These are phyloP conservation scores for Pterostichus madidus DNA, from an alignment of 2,888 invertebrate genomes.

Conservation along the genomic window DNA sequence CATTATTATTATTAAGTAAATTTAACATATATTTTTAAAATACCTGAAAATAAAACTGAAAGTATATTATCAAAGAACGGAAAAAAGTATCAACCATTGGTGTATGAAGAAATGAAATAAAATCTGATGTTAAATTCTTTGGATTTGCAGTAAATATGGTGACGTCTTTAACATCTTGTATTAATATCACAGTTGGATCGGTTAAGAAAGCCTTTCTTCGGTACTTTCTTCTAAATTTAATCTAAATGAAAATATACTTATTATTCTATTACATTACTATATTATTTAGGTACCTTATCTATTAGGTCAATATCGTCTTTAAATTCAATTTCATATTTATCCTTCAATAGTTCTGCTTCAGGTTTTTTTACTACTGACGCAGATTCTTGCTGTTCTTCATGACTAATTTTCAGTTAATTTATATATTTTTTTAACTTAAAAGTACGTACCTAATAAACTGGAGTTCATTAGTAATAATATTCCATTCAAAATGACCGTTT, in stretches of 20 bases:
- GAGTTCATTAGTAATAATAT: constrained; percentile 70
- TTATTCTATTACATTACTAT: constrained; percentile 19
- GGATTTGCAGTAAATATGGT: constrained; percentile 80
- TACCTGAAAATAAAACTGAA: constrained; percentile 83
- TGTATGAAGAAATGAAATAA: constrained; percentile 81
- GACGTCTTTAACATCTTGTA: constrained; percentile 82
- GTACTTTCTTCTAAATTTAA: constrained; percentile 80
- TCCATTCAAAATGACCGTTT: constrained; percentile 52
- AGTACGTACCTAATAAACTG: constrained; percentile 75
- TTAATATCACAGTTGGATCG: constrained; percentile 80
- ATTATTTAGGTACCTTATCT: constrained; percentile 76
- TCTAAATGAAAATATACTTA: constrained; percentile 75
- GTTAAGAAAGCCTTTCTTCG: constrained; percentile 79
- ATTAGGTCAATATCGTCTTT: constrained; percentile 79
- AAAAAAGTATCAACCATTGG: constrained; percentile 82
- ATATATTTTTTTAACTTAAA: constrained; percentile 13
- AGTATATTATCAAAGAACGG: constrained; percentile 82
- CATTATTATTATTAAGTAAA: background rate
- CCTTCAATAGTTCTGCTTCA: constrained; percentile 69
- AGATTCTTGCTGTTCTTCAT: background rate
- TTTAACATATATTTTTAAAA: constrained; percentile 32
- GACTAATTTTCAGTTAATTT: constrained; percentile 3
- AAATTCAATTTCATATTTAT: constrained; percentile 78
- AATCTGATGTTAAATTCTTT: constrained; percentile 79
- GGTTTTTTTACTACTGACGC: constrained; percentile 5